Evolutionary conservation across 2,888 invertebrate species (phyloP), one percentile per base, ranked within the genome.

Genomic region (Dynastes grantii): DNA sequence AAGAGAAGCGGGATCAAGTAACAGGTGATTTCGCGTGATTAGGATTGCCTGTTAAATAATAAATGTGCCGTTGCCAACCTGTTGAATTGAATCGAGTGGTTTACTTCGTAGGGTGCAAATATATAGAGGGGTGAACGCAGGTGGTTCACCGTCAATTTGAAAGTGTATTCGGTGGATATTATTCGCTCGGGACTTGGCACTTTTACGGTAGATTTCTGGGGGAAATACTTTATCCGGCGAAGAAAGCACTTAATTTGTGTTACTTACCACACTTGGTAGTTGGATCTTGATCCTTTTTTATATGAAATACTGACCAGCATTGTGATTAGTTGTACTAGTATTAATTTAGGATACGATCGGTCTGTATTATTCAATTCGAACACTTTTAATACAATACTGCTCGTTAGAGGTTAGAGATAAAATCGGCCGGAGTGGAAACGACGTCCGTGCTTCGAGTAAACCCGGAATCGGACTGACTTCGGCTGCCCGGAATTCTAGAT

Each of bases 51-150:
- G 80, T 83, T 85, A 85, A 86, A 85, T 86, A 86, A 86, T 86
- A 86, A 85, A 86, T 84, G 83, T 82, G 78, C 82, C 79, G 83
- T 82, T 75, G 79, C 81, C 86, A 86, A 87, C 87, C 87, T 87
- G 87, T 87, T 87, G 87, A 87, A 84, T 85, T 84, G 82, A 79
- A 79, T 11, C 27, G 13, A 13, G 51, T 13, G 51, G 22, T 27
- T 58, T 16, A 58, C 16, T 67, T 27, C 51, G 68, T 51, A 49
- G 68, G 51, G 68, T 58, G 55, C 22, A 58, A 37, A 11, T 29
- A 63, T 63, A 32, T 63, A 63, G 32, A 63, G 63, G 63, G 63
- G 63, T 13, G 29, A 32, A 63, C 51, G 68, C 68, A 68, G 68
- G 68, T 68, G 68, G 51, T 51, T 68, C 9, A 45, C 16, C 65